phyloP scores from a whole-genome alignment of 2,113 vertebrate species.

The Proteles cristata region DNA sequence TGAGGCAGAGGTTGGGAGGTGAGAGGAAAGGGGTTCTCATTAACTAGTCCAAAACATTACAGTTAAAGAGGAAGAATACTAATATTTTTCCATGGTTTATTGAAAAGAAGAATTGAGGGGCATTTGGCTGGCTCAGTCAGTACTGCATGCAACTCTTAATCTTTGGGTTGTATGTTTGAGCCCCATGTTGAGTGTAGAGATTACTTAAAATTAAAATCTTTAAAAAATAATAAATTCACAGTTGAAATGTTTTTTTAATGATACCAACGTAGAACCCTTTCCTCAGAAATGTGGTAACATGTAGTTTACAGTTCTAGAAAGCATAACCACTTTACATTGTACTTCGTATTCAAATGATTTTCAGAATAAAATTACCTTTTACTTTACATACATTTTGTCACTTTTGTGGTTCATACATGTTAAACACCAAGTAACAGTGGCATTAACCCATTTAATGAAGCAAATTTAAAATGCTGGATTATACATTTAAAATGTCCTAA shows the following conservation, averaged over 20 bases:
- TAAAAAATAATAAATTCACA: slow-evolving; percentile 25
- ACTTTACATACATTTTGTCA: neutral
- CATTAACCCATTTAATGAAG: slow-evolving; percentile 44
- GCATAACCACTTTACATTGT: neutral
- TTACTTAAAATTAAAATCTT: too few species aligned
- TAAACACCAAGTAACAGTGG: slow-evolving; percentile 18
- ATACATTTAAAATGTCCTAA: slow-evolving; percentile 32
- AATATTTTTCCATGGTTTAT: neutral
- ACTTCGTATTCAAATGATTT: slow-evolving; percentile 50
- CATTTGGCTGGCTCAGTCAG: too few species aligned
- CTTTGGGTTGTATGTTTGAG: too few species aligned
- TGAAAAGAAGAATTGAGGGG: neutral
- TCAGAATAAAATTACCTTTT: slow-evolving; percentile 8
- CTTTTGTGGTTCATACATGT: neutral
- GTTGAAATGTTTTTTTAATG: neutral
- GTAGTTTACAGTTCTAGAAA: neutral
- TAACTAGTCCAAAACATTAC: neutral
- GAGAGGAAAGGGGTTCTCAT: neutral
- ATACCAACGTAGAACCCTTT: neutral
- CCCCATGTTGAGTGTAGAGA: too few species aligned
- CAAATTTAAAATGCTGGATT: slow-evolving; percentile 36
- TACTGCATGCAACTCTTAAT: too few species aligned
- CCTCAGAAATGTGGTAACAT: neutral
- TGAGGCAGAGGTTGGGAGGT: neutral
- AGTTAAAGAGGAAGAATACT: slow-evolving; percentile 52